Evolutionary conservation across 2,113 vertebrate species (phyloP).

Genomic region (Periophthalmodon schlosseri): DNA sequence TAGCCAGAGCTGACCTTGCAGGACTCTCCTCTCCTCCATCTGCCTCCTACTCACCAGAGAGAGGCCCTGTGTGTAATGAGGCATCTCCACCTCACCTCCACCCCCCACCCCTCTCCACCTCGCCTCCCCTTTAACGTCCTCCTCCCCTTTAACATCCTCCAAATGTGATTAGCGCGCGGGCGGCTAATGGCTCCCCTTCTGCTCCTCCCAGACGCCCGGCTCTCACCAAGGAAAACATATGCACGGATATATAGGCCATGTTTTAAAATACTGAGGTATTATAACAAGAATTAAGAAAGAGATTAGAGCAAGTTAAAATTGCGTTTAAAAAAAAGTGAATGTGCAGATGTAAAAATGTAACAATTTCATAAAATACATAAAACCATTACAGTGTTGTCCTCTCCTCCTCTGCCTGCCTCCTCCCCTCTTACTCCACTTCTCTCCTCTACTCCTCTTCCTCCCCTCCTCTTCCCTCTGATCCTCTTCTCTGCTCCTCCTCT

Average conservation of each 20-base stretch:
- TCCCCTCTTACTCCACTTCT: too few species aligned
- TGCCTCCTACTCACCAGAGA: slow-evolving; percentile 13
- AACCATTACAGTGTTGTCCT: too few species aligned
- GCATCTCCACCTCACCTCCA: slow-evolving; percentile 83
- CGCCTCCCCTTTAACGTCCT: slow-evolving; percentile 84
- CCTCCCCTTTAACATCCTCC: slow-evolving; percentile 84
- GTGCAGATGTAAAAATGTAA: too few species aligned
- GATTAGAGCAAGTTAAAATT: background rate
- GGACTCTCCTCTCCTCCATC: slow-evolving; percentile 10
- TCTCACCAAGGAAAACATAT: slow-evolving; percentile 90
- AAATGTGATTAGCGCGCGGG: slow-evolving; percentile 82
- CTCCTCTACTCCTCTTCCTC: too few species aligned
- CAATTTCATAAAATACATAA: too few species aligned
- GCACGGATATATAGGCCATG: slow-evolving; percentile 24
- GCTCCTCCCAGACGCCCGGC: slow-evolving; percentile 91
- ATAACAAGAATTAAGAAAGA: background rate
- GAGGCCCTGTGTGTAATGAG: slow-evolving; percentile 72
- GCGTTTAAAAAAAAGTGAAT: too few species aligned
- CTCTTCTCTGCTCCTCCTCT: too few species aligned
- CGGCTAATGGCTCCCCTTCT: slow-evolving; percentile 86
- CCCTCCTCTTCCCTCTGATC: too few species aligned
- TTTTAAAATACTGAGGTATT: slow-evolving; percentile 80
- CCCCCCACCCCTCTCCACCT: slow-evolving; percentile 75
- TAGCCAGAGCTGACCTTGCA: slow-evolving; percentile 51
- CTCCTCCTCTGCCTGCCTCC: too few species aligned